Evolutionary conservation across 2,797 vertebrate genomes (phyloP), one percentile per base, ranked within the genome.

Genomic region (Otus scops): DNA sequence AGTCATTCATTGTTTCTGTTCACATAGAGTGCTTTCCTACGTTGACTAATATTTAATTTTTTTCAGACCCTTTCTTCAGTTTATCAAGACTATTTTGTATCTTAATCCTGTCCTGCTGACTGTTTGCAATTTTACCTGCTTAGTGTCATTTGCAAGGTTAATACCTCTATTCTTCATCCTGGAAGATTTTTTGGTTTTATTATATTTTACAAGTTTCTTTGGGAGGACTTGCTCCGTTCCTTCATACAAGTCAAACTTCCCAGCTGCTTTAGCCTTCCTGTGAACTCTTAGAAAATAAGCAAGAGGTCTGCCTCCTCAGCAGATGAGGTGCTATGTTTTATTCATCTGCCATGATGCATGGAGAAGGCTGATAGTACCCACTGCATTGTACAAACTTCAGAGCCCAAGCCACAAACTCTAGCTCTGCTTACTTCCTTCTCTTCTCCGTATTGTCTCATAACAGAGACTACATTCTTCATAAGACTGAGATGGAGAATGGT

Each of bases 311-410:
- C 36, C 6, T n/a, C 9, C 26, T 41, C 34, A 56, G 53, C 28
- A 71, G 60, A 34, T 8, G 27, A 57, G 24, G 5, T 48, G 18
- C 10, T 34, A 3, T 26, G 13, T 26, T 69, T 59, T 39, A 17
- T 32, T 54, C 4, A 13, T 14, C 39, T 39, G 19, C 6, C 19
- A 54, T 0, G 3, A 34, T 3, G 3, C 23, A 16, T 11, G 21
- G 39, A 48, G 41, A 47, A 74, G 19, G 28, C 24, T 36, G 32
- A 10, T 0, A 45, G 45, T 10, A 53, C 12, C 17, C n/a, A 32
- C 74, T 21, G 13, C 32, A 39, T 3, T 19, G 41, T 11, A 20
- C 12, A 64, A n/a, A 68, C 20, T 9, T 39, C 13, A 68, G 53
- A 41, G 10, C 8, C 21, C 53, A 47, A 8, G 13, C 6, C 47